These are phyloP conservation scores for Lycaon pictus DNA, from an alignment of 2,113 vertebrate genomes.

Conservation along the genomic window DNA sequence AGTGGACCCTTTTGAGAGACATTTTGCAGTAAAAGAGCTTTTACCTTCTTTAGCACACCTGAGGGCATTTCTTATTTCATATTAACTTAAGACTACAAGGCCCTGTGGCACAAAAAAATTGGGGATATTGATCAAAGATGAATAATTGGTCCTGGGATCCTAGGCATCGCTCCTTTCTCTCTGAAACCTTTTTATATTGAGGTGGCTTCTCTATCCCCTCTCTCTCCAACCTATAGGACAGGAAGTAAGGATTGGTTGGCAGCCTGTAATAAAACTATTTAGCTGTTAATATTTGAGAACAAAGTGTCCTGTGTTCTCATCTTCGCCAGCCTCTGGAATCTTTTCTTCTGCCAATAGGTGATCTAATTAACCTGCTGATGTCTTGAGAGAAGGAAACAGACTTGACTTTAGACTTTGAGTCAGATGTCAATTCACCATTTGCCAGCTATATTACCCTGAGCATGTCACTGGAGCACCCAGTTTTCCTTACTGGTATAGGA, in stretches of 20 bases:
- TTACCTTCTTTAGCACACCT: neutral
- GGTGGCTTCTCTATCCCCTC: neutral
- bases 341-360: neutral
- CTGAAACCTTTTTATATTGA: neutral
- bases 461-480: rapidly evolving
- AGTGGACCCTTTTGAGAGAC: neutral
- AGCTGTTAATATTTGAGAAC: neutral
- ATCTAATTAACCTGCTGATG: neutral
- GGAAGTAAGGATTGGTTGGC: neutral
- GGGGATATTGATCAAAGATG: neutral
- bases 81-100: neutral
- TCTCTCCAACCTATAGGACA: neutral
- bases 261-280: neutral
- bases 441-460: neutral
- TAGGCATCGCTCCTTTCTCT: neutral
- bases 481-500: neutral
- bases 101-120: neutral
- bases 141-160: no score
- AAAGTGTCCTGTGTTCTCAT: neutral
- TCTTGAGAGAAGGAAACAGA: neutral
- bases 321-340: neutral
- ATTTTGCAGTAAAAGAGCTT: neutral
- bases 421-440: neutral
- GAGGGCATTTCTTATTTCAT: neutral
- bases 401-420: neutral